phyloP scores from a whole-genome alignment of 1,140 invertebrate species.

The Mactra quadrangularis region DNA sequence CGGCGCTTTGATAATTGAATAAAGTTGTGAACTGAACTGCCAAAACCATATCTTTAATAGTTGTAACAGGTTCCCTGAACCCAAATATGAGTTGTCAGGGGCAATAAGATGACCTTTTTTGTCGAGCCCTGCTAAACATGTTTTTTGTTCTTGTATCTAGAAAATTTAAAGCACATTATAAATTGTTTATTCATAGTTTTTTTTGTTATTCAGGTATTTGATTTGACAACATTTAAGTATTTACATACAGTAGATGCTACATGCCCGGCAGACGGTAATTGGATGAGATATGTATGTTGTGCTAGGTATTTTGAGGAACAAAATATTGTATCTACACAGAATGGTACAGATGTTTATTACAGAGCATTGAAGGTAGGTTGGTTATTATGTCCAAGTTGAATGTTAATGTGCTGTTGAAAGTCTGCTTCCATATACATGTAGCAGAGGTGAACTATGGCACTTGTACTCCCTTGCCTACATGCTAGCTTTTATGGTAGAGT shows the following conservation, averaged over 20 bases:
- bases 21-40: too few relatives aligned
- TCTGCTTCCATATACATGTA: too few relatives aligned
- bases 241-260: slow-evolving; percentile 82
- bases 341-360: slow-evolving; percentile 79
- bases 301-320: slow-evolving; percentile 81
- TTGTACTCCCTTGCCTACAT: too few relatives aligned
- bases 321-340: slow-evolving; percentile 79
- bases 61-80: too few relatives aligned
- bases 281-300: slow-evolving; percentile 82
- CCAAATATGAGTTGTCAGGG: too few relatives aligned
- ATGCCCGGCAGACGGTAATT: slow-evolving; percentile 78
- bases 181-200: not conserved
- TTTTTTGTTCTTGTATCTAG: slow-evolving; percentile 1
- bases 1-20: too few relatives aligned
- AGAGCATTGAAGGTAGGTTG: slow-evolving; percentile 77
- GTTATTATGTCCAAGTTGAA: too few relatives aligned
- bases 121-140: not conserved
- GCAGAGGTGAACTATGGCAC: too few relatives aligned
- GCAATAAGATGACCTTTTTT: too few relatives aligned
- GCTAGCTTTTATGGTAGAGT: too few relatives aligned
- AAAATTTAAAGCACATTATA: not conserved
- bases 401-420: too few relatives aligned
- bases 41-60: too few relatives aligned
- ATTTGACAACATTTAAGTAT: slow-evolving; percentile 64
- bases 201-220: slow-evolving; percentile 68